Evolutionary conservation across 2,888 invertebrate genomes (phyloP), one percentile per base, ranked within the genome.

Genomic region (Amblyjoppa fuscipennis): DNA sequence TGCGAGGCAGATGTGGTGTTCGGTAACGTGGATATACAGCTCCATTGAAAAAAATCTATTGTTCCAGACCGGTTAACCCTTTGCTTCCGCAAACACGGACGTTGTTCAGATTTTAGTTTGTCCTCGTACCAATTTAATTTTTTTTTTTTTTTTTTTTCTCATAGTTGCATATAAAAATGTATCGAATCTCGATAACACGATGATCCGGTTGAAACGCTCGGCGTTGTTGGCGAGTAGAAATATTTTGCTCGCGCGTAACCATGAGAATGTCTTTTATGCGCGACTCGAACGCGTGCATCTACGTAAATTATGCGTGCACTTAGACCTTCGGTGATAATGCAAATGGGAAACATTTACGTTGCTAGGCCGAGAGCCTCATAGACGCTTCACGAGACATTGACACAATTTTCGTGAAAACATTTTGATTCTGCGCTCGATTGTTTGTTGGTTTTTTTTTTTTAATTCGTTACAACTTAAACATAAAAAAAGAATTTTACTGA

Each of bases 271-370:
- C 76, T 82, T 61, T 78, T 73, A 69, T 34, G 31, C 41, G 45
- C 75, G 49, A 75, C 38, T 28, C 45, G 68, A 61, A 79, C 66
- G 82, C 85, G 83, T 81, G 70, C 81, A 79, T 88, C 87, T 84
- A 86, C 85, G 88, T 90, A 88, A 91, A 89, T 92, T 92, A 92
- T 91, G 91, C 89, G 90, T 89, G 91, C 92, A 91, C 91, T 92
- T 92, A 91, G 92, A 92, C 92, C 92, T 87, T 88, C 86, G 85
- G 84, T 89, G 92, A 92, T 91, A 92, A 92, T 90, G 89, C 87
- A 90, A 92, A 91, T 89, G 90, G 87, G 88, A 88, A 45, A 87
- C 90, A 88, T 74, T 87, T 49, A 76, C 69, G 79, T 28, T 69
- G 71, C 75, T 85, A 75, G 61, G 34, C 66, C 59, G 66, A 51